Base-by-base conservation (phyloP, 2,113 vertebrate species). In the Hippocampus zosterae region DNA sequence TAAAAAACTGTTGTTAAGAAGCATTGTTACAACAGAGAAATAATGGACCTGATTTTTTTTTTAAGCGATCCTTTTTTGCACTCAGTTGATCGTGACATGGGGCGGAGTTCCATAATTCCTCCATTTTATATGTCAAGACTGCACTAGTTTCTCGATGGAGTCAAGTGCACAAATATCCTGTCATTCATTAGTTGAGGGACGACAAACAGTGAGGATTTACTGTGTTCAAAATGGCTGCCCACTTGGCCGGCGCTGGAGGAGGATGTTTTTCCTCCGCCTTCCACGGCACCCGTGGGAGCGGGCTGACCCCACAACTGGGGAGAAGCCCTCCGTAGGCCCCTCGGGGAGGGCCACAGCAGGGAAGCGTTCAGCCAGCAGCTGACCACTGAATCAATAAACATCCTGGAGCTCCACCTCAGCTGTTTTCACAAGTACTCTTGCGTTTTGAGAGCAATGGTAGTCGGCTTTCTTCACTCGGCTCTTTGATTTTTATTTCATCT, bases 141-240 rank as follows among this genome's bases (percentile, higher is more conserved):
- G 40, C 21, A 25, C 6, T 23, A 11, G 23, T 71, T 73, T 73
- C 57, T 53, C 6, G 53, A 37, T 65, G 27, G 62, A 68, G 40
- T 63, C 61, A 50, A 19, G 48, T 19, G 40, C 27, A 75, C 12
- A 44, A 44, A 61, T 67, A 64, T 66, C 18, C 55, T 63, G 69
- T 61, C 48, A 13, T 27, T 61, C 48, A 13, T 27, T 18, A 42
- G 29, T 64, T 44, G 29, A 65, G 50, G 63, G 44, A 48, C 9
- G 62, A 76, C 41, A 73, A 67, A 70, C 69, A 21, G 8, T 57
- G 25, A 77, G 5, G 67, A 77, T 73, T 64, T 66, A 60, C 79
- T 59, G 64, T 79, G 72, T 81, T 75, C 72, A 83, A 88, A 83
- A 89, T 83, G 87, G 81, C 85, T 56, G 78, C 87, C 81, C 77